A percentile compares a stretch with the other conserved stretches of the same genome.
phyloP scores from a whole-genome alignment of 2,888 invertebrate genomes.

The Limnephilus rhombicus region DNA sequence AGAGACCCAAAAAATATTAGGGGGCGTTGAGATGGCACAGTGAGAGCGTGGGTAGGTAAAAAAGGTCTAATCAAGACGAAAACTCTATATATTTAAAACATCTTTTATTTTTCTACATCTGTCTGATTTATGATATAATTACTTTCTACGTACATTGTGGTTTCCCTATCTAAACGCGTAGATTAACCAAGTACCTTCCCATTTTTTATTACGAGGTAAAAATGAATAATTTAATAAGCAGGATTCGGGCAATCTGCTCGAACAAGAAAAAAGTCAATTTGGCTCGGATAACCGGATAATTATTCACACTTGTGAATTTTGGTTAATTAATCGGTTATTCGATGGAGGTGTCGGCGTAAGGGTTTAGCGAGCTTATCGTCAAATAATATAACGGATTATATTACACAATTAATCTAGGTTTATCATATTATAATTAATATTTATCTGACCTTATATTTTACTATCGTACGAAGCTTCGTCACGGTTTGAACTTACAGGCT shows the following conservation, averaged over 20 bases:
- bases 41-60: too few relatives aligned
- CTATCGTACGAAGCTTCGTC: not conserved
- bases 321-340: slow-evolving; percentile 9
- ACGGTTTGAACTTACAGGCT: not conserved
- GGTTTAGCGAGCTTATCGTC: not conserved
- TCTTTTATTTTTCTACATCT: not conserved
- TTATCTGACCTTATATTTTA: not conserved
- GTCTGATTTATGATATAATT: not conserved
- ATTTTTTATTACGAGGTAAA: not conserved
- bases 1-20: too few relatives aligned
- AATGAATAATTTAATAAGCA: not conserved
- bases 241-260: not conserved
- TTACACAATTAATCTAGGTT: not conserved
- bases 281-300: not conserved
- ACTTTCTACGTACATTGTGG: not conserved
- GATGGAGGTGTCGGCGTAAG: not conserved
- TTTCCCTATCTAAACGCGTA: not conserved
- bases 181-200: not conserved
- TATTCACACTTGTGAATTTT: slow-evolving; percentile 9
- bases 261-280: not conserved
- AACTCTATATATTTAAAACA: too few relatives aligned
- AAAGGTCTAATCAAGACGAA: too few relatives aligned
- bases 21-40: too few relatives aligned
- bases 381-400: not conserved
- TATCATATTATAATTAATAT: not conserved